Percentiles rank a stretch among this genome's conserved stretches.
These are phyloP conservation scores for Epinephelus coioides DNA, from an alignment of 2,797 vertebrate genomes.

Conservation along the genomic window DNA sequence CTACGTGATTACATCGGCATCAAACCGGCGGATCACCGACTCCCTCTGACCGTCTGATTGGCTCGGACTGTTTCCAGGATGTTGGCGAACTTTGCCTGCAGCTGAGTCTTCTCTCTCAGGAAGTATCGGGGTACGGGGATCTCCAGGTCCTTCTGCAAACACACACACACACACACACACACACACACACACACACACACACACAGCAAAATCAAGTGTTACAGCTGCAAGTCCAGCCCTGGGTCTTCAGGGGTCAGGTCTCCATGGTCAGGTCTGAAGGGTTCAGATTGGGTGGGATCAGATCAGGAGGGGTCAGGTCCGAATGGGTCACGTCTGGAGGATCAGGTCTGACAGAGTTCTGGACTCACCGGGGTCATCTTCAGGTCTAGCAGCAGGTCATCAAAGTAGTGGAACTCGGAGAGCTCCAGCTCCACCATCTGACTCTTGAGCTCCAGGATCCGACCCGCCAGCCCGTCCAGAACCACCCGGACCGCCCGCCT, in stretches of 20 bases:
- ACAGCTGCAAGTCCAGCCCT: no score
- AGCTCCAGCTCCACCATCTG: conserved; percentile 17
- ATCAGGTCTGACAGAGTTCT: background rate
- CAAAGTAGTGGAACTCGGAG: background rate
- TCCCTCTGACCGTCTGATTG: background rate
- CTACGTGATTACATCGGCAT: no score
- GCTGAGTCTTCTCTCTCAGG: background rate
- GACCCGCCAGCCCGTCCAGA: background rate
- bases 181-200: no score
- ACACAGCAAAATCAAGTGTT: no score
- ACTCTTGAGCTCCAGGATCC: conserved; percentile 2
- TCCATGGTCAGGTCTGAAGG: no score
- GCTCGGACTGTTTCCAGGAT: background rate
- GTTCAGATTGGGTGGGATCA: background rate
- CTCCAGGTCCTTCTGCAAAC: background rate
- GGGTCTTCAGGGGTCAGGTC: no score
- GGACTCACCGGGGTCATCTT: conserved; percentile 14
- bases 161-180: no score
- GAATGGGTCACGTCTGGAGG: no score
- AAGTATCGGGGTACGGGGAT: background rate
- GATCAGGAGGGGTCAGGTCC: background rate
- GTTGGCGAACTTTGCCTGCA: background rate
- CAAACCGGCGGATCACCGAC: no score
- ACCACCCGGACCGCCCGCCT: background rate
- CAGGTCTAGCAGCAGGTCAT: conserved; percentile 11